phyloP scores from a whole-genome alignment of 2,113 vertebrate species.

The Dipodomys merriami region DNA sequence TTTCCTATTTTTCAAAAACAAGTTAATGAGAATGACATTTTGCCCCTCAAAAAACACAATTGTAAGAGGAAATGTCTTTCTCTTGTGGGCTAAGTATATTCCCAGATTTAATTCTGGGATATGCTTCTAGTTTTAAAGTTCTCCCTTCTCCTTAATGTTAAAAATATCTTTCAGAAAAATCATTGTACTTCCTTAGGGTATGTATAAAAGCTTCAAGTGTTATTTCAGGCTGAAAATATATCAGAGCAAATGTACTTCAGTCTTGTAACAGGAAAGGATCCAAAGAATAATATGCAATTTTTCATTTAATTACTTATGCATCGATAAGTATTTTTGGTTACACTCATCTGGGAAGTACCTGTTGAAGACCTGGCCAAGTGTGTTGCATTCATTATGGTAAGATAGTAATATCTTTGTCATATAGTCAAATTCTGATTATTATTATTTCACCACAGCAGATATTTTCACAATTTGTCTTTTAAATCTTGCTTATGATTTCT shows the following conservation, averaged over 20 bases:
- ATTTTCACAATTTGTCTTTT: too few species aligned
- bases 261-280: too few species aligned
- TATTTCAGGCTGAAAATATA: slow-evolving; percentile 15
- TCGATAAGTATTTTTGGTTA: too few species aligned
- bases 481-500: too few species aligned
- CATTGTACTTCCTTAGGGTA: background rate
- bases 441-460: too few species aligned
- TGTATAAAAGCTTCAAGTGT: background rate
- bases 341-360: too few species aligned
- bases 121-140: background rate
- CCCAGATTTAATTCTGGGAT: background rate
- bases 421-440: too few species aligned
- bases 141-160: background rate
- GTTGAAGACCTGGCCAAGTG: too few species aligned
- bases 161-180: background rate
- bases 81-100: background rate
- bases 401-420: too few species aligned
- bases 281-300: too few species aligned
- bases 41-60: background rate
- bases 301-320: too few species aligned
- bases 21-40: background rate
- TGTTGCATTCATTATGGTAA: too few species aligned
- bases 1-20: background rate
- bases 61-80: background rate
- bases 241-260: background rate